Evolutionary conservation across 1,140 invertebrate species (phyloP).

Genomic region (Agraylea sexmaculata): DNA sequence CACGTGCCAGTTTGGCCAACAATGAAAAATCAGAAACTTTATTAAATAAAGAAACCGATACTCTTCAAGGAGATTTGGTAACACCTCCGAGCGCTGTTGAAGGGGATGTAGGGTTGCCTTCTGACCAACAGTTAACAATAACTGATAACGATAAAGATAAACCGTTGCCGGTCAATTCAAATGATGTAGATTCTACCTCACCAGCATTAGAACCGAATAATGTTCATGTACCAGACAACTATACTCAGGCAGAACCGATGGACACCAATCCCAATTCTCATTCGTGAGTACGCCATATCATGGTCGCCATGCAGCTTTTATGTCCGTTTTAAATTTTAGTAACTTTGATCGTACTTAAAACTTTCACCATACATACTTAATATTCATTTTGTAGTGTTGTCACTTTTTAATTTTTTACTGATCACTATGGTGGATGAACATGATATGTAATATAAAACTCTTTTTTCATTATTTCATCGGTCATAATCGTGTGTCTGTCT

Average conservation of each 20-base stretch:
- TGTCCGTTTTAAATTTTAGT: constrained; percentile 15
- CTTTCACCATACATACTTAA: too few species aligned
- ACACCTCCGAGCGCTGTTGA: constrained; percentile 35
- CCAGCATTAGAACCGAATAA: constrained; percentile 10
- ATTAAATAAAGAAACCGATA: constrained; percentile 2
- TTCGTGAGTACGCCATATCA: constrained; percentile 33
- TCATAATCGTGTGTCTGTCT: too few species aligned
- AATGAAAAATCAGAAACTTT: constrained; percentile 25
- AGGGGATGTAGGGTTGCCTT: constrained; percentile 5
- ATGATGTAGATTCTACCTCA: constrained; percentile 17
- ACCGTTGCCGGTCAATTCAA: constrained; percentile 2
- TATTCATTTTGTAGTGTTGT: too few species aligned
- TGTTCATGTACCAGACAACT: constrained; percentile 18
- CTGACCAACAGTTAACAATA: constrained; percentile 4
- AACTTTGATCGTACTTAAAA: constrained; percentile 1
- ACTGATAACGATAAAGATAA: constrained; percentile 1
- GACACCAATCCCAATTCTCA: constrained; percentile 36
- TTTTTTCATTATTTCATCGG: too few species aligned
- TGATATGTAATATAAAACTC: too few species aligned
- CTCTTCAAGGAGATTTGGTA: constrained; percentile 12
- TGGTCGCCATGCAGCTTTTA: constrained; percentile 18
- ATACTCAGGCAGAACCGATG: constrained; percentile 28
- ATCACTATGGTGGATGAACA: too few species aligned
- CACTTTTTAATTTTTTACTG: too few species aligned
- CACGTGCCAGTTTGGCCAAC: constrained; percentile 24